These are phyloP conservation scores for Leucosticte australis DNA, from an alignment of 2,113 vertebrate genomes.

Conservation along the genomic window DNA sequence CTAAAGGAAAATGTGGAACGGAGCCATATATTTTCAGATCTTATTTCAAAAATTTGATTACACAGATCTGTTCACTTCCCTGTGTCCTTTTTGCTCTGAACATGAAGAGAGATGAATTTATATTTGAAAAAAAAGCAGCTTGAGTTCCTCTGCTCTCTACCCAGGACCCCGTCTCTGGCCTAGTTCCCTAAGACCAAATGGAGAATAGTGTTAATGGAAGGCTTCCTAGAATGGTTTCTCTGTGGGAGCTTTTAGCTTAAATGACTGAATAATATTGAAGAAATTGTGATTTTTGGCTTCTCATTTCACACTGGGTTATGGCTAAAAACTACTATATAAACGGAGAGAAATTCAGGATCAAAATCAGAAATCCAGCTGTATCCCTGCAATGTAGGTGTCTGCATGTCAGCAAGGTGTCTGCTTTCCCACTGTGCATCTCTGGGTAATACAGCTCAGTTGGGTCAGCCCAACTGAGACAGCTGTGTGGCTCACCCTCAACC, in stretches of 20 bases:
- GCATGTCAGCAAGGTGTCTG: neutral
- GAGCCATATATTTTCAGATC: neutral
- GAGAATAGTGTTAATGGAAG: neutral
- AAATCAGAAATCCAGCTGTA: neutral
- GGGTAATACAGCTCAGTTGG: neutral
- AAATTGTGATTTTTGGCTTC: neutral
- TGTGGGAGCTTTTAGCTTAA: neutral
- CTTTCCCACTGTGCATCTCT: neutral
- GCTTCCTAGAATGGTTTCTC: neutral
- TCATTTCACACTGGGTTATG: neutral
- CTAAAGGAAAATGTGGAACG: neutral
- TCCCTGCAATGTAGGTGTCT: neutral
- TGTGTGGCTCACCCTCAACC: neutral
- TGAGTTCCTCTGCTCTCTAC: neutral
- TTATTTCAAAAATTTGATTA: conserved; percentile 4
- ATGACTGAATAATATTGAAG: neutral
- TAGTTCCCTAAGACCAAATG: neutral
- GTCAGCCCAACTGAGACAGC: neutral
- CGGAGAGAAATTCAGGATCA: neutral
- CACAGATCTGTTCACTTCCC: neutral
- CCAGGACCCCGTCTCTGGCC: neutral
- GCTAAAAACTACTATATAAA: neutral
- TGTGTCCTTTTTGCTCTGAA: neutral
- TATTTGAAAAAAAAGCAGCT: neutral
- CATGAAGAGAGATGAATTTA: neutral